Percentiles rank a stretch among this genome's conserved stretches.
phyloP scores from a whole-genome alignment of 2,113 vertebrate species.

The Fulica atra region DNA sequence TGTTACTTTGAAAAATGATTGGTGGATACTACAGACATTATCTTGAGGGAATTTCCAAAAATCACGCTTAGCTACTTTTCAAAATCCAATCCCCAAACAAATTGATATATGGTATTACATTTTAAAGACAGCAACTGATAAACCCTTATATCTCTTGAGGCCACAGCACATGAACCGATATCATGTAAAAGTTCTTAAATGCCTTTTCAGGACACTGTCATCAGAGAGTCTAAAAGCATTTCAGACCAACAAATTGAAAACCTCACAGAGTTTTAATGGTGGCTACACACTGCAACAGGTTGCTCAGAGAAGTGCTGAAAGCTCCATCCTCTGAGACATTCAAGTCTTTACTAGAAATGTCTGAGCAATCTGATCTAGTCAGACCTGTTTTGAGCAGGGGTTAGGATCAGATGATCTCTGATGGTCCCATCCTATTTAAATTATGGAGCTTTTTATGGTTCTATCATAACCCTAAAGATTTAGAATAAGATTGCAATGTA shows the following conservation, averaged over 20 bases:
- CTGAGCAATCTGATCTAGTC: neutral
- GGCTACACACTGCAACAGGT: neutral
- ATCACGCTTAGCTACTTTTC: neutral
- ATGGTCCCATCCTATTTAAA: neutral
- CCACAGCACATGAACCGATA: neutral
- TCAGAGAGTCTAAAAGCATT: neutral
- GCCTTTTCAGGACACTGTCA: neutral
- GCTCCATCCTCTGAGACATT: neutral
- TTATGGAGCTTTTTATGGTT: accelerated
- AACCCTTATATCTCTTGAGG: neutral
- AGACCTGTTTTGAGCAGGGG: neutral
- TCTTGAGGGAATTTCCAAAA: neutral
- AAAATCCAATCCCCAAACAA: neutral
- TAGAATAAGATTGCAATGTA: neutral
- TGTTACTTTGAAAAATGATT: neutral
- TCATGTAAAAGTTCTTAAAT: neutral
- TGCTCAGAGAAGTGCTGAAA: neutral
- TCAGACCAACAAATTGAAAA: neutral
- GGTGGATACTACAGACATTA: neutral
- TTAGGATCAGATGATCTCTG: neutral
- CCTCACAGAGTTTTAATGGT: neutral
- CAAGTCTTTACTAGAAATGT: neutral
- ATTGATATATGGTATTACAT: neutral
- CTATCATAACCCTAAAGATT: neutral
- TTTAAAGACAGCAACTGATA: neutral